Evolutionary conservation across 2,797 vertebrate genomes (phyloP), one percentile per base, ranked within the genome.

Genomic region (Zenarchopterus dispar): DNA sequence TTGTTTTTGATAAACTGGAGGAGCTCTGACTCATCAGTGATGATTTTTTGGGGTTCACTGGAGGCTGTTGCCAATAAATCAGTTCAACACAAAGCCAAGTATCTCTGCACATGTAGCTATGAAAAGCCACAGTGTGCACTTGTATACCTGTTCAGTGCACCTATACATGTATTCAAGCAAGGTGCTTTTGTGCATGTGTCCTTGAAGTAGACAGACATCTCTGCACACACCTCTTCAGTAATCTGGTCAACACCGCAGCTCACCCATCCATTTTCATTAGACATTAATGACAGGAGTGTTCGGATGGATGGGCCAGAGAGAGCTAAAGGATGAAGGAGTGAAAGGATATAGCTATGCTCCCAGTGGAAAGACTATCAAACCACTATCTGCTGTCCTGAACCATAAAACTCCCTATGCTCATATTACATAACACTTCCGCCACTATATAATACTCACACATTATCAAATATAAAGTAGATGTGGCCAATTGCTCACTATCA

Each of bases 211-310:
- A 76, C 56, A 55, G 58, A 66, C 56, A 67, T 71, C 60, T 60
- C 44, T 43, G 49, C 48, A 28, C 70, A 42, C 45, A 67, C 76
- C 74, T 81, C 49, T 23, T 21, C 65, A 49, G 66, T 19, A 71
- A 77, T 77, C 69, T 56, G 84, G 85, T 84, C 84, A 86, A 87
- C 86, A 84, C 81, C 78, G 84, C 55, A 31, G 69, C 74, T 77
- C 67, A 33, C 6, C 70, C 80, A 81, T 89, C 84, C 66, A 78
- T 90, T 88, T 90, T 82, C 85, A 90, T 89, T 84, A 84, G 73
- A 63, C 10, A 17, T 59, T 78, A 90, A 84, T 75, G 85, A 80
- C 80, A 70, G 61, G 59, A 84, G 58, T 15, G 60, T 70, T 75
- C 43, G 61, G 48, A 47, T 55, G 48, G 62, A 71, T 1, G 31